Percentiles rank a stretch among this genome's conserved stretches.
These are phyloP conservation scores for Drosophila tsacasi DNA, from an alignment of 1,140 invertebrate species.

Conservation along the genomic window DNA sequence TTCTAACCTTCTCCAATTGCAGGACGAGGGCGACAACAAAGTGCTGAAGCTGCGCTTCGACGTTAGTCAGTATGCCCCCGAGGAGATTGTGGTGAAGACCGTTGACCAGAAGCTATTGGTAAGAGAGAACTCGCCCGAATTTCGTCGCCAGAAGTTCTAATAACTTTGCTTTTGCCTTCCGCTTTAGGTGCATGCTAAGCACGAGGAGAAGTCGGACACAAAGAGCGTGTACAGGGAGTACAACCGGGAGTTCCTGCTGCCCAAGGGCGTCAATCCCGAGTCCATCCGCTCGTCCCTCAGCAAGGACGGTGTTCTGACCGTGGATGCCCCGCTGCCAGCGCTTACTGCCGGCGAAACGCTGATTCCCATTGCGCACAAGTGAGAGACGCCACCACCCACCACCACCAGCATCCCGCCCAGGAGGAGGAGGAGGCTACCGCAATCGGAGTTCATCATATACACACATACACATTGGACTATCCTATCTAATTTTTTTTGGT, in stretches of 20 bases:
- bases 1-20: constrained; percentile 56
- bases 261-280: constrained; percentile 97
- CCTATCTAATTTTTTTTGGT: constrained; percentile 52
- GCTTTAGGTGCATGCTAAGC: constrained; percentile 96
- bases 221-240: constrained; percentile 98
- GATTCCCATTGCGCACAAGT: constrained; percentile 92
- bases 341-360: constrained; percentile 90
- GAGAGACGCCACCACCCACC: constrained; percentile 61
- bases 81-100: constrained; percentile 98
- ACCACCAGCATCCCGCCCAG: constrained; percentile 16
- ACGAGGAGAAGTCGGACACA: constrained; percentile 97
- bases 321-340: constrained; percentile 95
- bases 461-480: constrained; percentile 38
- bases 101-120: constrained; percentile 98
- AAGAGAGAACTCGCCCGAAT: constrained; percentile 81
- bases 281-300: constrained; percentile 95
- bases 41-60: constrained; percentile 96
- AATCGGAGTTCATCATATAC: constrained; percentile 40
- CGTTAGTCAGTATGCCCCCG: constrained; percentile 96
- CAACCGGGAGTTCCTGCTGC: constrained; percentile 97
- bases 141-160: not conserved
- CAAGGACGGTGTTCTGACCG: constrained; percentile 96
- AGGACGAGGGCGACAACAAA: constrained; percentile 95
- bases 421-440: constrained; percentile 22
- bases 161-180: constrained; percentile 52